Base-by-base conservation (phyloP, 2,113 vertebrate species). In the Morone saxatilis region DNA sequence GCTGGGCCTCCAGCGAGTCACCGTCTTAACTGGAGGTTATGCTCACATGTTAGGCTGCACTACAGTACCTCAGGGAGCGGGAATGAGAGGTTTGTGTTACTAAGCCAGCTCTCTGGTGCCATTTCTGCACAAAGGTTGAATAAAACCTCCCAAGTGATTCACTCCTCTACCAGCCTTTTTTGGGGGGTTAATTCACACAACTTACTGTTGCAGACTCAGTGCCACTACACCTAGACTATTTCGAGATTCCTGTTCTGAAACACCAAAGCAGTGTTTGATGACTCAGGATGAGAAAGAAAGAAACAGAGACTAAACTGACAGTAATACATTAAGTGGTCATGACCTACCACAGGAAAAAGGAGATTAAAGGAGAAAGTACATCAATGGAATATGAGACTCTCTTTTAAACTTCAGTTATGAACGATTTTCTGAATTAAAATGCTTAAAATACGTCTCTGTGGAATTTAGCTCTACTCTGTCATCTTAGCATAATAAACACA, bases 41-140 rank as follows among this genome's bases (percentile, higher is more conserved):
- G 38, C 82, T 80, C 63, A 41, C 71, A 76, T 75, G 71, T 81
- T 48, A 71, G 67, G 54, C 57, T 54, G 43, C 69, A 67, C 72
- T 22, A 17, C 67, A 53, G 60, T 11, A 71, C 89, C 75, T 78
- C 70, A 19, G 85, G 83, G 90, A 84, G 85, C 40, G 17, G 22
- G 40, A 70, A 65, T 80, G 76, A 82, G 17, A 79, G 84, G 68
- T 88, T 84, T 87, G 88, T 90, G 82, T 85, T 87, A 56, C 57
- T 80, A 74, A 82, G 47, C 43, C 12, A 50, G 54, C 50, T 82
- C 73, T 60, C 81, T 74, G 45, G 82, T 83, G 78, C 69, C 68
- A 45, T 70, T 69, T 84, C 80, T 69, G 82, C 82, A 80, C 90
- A 80, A 86, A 81, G 80, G 86, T 85, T 86, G 51, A 82, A 80